Evolutionary conservation across 2,888 invertebrate species (phyloP).

Genomic region (Hydrotaea cyrtoneurina): DNA sequence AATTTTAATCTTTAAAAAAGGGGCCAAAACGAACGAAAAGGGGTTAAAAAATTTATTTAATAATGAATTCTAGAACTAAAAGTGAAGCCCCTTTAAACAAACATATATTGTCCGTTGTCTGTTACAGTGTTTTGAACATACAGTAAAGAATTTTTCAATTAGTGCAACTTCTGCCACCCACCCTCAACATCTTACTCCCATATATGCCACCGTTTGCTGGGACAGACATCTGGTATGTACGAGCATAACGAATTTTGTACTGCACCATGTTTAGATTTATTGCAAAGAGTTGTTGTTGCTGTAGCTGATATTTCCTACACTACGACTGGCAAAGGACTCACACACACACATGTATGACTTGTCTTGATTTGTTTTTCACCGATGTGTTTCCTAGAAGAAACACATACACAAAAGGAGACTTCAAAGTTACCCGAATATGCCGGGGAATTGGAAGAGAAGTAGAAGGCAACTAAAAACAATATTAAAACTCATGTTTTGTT

Average conservation of each 20-base stretch:
- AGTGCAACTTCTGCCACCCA: not conserved
- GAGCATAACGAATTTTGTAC: not conserved
- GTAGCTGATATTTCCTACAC: not conserved
- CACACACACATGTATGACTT: not conserved
- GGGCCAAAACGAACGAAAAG: no score
- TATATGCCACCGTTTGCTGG: not conserved
- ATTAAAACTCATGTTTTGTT: constrained; percentile 16
- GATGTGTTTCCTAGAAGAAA: not conserved
- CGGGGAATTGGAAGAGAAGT: constrained; percentile 20
- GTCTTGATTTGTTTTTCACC: not conserved
- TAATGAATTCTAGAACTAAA: no score
- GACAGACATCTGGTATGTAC: not conserved
- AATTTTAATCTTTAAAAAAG: no score
- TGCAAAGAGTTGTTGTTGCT: constrained; percentile 11
- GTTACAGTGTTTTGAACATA: no score
- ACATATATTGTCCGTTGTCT: no score
- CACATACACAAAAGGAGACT: not conserved
- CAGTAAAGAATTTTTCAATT: not conserved
- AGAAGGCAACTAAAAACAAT: not conserved
- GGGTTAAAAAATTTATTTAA: no score
- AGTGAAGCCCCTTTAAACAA: no score
- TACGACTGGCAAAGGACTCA: constrained; percentile 20
- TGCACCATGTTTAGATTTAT: constrained; percentile 31
- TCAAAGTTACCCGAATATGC: not conserved
- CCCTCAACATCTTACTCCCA: not conserved